Percentiles rank a stretch among this genome's conserved stretches.
Conservation (phyloP, 2,888 invertebrate genomes). For the Altica lythri region DNA sequence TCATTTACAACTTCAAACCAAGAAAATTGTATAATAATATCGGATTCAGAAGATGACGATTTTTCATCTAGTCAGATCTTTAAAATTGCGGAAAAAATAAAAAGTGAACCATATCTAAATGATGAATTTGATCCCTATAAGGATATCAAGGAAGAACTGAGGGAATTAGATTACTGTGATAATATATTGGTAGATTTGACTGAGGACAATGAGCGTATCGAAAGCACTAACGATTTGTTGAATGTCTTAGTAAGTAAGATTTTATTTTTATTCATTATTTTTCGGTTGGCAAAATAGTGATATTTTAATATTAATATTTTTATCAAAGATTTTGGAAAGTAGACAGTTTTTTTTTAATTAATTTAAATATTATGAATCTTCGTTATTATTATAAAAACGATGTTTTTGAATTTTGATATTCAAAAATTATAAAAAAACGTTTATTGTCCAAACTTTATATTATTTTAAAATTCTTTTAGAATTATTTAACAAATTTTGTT, state of each 20-base stretch:
- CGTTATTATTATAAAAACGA: too few relatives aligned
- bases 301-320: too few relatives aligned
- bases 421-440: too few relatives aligned
- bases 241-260: conserved; percentile 32
- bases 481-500: too few relatives aligned
- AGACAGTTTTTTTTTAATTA: too few relatives aligned
- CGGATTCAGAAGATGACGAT: conserved; percentile 62
- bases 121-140: conserved; percentile 32
- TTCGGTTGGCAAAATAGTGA: too few relatives aligned
- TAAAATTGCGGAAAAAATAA: conserved; percentile 36
- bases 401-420: too few relatives aligned
- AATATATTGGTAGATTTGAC: conserved; percentile 43
- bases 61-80: conserved; percentile 61
- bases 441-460: too few relatives aligned
- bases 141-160: conserved; percentile 39
- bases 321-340: too few relatives aligned
- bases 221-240: conserved; percentile 35
- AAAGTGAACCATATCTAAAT: conserved; percentile 27
- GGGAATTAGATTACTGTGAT: conserved; percentile 40
- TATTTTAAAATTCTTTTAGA: too few relatives aligned
- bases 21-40: conserved; percentile 27
- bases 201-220: conserved; percentile 33
- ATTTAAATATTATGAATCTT: too few relatives aligned
- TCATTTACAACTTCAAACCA: not conserved
- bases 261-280: not conserved